These are phyloP conservation scores for Cyprinodon brontotheroides DNA, from an alignment of 2,113 vertebrate genomes.

Conservation along the genomic window DNA sequence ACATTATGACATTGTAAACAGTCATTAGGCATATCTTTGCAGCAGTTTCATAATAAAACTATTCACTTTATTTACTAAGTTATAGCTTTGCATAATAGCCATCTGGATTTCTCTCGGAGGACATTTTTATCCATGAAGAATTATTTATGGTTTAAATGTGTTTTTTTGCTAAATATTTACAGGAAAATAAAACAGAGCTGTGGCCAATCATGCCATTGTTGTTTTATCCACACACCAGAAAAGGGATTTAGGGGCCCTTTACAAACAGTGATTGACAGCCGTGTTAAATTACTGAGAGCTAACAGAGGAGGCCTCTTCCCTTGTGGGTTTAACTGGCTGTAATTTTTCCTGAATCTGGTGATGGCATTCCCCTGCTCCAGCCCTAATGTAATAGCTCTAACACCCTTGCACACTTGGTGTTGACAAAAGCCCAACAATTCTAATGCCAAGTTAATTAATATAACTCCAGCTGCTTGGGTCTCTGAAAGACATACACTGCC, in stretches of 20 bases:
- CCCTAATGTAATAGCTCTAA: constrained; percentile 72
- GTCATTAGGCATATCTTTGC: constrained; percentile 23
- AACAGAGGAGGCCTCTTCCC: constrained; percentile 64
- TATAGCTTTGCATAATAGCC: background rate
- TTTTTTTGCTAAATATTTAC: constrained; percentile 47
- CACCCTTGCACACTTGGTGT: constrained; percentile 53
- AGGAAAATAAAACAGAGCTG: constrained; percentile 34
- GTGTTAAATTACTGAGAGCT: constrained; percentile 73
- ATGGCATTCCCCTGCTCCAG: constrained; percentile 57
- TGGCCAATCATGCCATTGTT: constrained; percentile 45
- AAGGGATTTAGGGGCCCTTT: constrained; percentile 58
- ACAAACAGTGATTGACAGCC: constrained; percentile 76
- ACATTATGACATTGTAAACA: constrained; percentile 19
- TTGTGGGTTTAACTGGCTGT: constrained; percentile 50
- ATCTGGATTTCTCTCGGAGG: constrained; percentile 15
- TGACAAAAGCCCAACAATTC: constrained; percentile 65
- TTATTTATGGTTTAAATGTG: constrained; percentile 34
- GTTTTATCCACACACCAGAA: constrained; percentile 53
- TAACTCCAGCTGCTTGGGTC: constrained; percentile 71
- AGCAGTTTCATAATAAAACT: constrained; percentile 9
- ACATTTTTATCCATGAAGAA: constrained; percentile 28
- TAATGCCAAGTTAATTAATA: constrained; percentile 83
- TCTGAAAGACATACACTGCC: constrained; percentile 49
- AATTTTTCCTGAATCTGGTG: constrained; percentile 70
- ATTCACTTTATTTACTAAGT: background rate